A percentile compares a stretch with the other conserved stretches of the same genome.
Conservation (phyloP, 2,888 invertebrate species). For the Cataglyphis cursor region DNA sequence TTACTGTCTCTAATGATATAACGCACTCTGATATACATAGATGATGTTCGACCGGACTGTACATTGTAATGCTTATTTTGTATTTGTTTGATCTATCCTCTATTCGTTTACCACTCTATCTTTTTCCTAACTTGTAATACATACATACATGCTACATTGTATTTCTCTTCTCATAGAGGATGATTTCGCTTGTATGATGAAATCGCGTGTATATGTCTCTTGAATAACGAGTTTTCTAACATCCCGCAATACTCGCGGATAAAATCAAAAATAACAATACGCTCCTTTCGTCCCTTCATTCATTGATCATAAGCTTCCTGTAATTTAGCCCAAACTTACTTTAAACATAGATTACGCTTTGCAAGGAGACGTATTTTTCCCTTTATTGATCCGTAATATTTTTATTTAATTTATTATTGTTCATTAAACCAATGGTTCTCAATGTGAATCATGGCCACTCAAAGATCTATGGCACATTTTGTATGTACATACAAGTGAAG, state of each 20-base stretch:
- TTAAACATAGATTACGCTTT: conserved; percentile 34
- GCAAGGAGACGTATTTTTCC: background rate
- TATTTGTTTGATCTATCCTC: conserved; percentile 68
- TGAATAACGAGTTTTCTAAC: conserved; percentile 32
- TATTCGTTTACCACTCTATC: conserved; percentile 59
- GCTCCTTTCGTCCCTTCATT: conserved; percentile 3
- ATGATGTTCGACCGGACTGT: conserved; percentile 64
- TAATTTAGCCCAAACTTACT: conserved; percentile 41
- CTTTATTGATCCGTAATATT: conserved; percentile 10
- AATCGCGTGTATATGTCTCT: conserved; percentile 46
- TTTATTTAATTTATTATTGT: conserved; percentile 21
- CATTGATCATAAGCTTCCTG: conserved; percentile 46
- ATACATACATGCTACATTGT: conserved; percentile 23
- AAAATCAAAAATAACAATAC: conserved; percentile 18
- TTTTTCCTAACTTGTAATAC: conserved; percentile 56
- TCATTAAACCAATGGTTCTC: conserved; percentile 35
- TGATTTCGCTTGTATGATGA: conserved; percentile 44
- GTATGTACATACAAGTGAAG: background rate
- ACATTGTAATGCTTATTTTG: conserved; percentile 72
- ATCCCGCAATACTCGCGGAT: background rate
- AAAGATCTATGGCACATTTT: background rate
- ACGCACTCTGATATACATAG: conserved; percentile 63
- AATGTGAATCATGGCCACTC: background rate
- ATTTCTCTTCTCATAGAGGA: conserved; percentile 28
- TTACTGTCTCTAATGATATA: conserved; percentile 55